phyloP scores from a whole-genome alignment of 2,113 vertebrate species.

The Lepisosteus oculatus region DNA sequence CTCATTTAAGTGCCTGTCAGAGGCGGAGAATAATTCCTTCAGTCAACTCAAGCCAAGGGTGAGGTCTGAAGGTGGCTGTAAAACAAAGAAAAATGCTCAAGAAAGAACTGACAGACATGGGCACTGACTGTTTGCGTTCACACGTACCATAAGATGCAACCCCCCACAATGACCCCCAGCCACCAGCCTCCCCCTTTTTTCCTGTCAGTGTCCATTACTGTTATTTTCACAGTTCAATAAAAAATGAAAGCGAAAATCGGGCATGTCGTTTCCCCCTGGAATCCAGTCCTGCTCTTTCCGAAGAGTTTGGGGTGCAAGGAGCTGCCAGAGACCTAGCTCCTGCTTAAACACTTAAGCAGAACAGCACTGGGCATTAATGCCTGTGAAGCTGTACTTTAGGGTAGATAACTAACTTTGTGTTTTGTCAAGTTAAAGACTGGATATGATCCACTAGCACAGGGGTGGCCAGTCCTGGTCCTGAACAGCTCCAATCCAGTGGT shows the following conservation, averaged over 20 bases:
- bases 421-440: conserved; percentile 16
- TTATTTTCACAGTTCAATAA: not conserved
- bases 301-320: not conserved
- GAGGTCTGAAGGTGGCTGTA: not conserved
- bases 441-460: conserved; percentile 12
- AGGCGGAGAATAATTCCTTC: conserved; percentile 32
- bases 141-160: not conserved
- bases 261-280: too few species aligned
- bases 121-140: conserved; percentile 21
- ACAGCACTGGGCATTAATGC: not conserved
- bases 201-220: not conserved
- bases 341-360: not conserved
- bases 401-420: conserved; percentile 8
- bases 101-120: conserved; percentile 1
- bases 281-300: not conserved
- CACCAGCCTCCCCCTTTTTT: not conserved
- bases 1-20: conserved; percentile 30
- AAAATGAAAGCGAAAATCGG: not conserved
- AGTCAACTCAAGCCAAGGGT: conserved; percentile 15
- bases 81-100: not conserved
- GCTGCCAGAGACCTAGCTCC: not conserved
- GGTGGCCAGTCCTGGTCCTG: too few species aligned
- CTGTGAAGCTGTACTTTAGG: conserved; percentile 12
- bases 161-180: too few species aligned
- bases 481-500: too few species aligned